Conservation (phyloP, 2,888 invertebrate genomes). For the Alitta virens region DNA sequence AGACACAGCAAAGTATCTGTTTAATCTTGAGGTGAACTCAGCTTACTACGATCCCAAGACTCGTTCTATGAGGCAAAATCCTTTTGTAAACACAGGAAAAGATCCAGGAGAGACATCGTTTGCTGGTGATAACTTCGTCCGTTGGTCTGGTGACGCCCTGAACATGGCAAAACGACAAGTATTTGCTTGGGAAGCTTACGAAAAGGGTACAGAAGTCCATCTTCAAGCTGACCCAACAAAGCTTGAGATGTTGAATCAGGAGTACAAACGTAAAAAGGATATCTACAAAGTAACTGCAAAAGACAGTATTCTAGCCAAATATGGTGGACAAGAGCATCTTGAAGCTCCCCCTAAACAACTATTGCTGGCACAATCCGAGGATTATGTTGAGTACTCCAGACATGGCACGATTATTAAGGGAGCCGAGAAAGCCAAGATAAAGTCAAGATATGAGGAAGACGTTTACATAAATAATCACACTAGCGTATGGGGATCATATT, state of each 20-base stretch:
- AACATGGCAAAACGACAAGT: conserved; percentile 87
- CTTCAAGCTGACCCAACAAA: conserved; percentile 97
- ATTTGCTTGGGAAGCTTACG: conserved; percentile 97
- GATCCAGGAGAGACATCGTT: conserved; percentile 60
- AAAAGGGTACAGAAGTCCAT: conserved; percentile 59
- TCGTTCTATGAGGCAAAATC: conserved; percentile 96
- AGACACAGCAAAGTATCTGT: conserved; percentile 96
- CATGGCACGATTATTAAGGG: conserved; percentile 79
- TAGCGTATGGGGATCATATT: conserved; percentile 93
- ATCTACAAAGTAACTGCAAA: conserved; percentile 81
- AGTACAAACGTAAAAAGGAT: conserved; percentile 86
- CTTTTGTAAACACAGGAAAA: conserved; percentile 65
- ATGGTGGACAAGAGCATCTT: conserved; percentile 89
- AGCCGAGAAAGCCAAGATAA: conserved; percentile 80
- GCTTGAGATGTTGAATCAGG: conserved; percentile 82
- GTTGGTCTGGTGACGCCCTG: conserved; percentile 90
- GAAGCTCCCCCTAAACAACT: conserved; percentile 84
- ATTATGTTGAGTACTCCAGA: conserved; percentile 91
- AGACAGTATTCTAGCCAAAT: conserved; percentile 82
- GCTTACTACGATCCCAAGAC: conserved; percentile 99
- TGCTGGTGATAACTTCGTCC: conserved; percentile 93
- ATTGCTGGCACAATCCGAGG: conserved; percentile 89
- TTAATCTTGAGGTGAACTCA: conserved; percentile 94
- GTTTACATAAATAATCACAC: conserved; percentile 88
- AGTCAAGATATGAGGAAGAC: conserved; percentile 92